phyloP scores from a whole-genome alignment of 2,888 invertebrate genomes.

The Lordiphosa andalusiaca region DNA sequence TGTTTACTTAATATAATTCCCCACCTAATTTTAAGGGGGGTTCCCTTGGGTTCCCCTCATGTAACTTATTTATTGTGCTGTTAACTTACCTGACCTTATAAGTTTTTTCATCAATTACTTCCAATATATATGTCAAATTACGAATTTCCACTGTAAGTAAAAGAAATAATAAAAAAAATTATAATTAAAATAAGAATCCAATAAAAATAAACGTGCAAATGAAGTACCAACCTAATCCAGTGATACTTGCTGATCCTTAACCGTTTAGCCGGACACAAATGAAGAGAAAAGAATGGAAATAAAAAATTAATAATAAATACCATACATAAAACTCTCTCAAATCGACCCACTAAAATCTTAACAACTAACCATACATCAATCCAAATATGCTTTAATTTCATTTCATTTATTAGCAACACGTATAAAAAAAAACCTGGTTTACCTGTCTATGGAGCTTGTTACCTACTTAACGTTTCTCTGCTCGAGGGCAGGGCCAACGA shows the following conservation, averaged over 20 bases:
- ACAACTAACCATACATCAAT: background rate
- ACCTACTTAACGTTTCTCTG: background rate
- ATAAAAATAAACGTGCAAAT: background rate
- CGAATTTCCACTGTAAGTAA: constrained; percentile 7
- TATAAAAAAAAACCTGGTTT: constrained; percentile 50
- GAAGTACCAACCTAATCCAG: background rate
- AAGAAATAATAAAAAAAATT: constrained; percentile 10
- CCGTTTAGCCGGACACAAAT: background rate
- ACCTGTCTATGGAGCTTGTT: background rate
- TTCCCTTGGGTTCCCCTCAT: too few species aligned
- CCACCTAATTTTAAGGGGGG: too few species aligned
- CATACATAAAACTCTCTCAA: background rate
- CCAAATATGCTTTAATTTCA: constrained; percentile 12
- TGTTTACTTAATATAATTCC: too few species aligned
- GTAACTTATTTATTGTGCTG: background rate
- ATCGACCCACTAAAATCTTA: background rate
- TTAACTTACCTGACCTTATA: constrained; percentile 21
- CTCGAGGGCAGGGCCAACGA: constrained; percentile 16
- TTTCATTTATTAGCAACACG: constrained; percentile 53
- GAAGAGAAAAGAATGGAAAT: constrained; percentile 7
- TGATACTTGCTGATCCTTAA: too few species aligned
- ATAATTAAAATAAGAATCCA: background rate
- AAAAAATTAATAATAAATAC: background rate
- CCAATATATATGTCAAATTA: constrained; percentile 6
- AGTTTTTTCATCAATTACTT: constrained; percentile 1